Conservation (phyloP, 1,140 invertebrate species). For the Trichoplusia ni region DNA sequence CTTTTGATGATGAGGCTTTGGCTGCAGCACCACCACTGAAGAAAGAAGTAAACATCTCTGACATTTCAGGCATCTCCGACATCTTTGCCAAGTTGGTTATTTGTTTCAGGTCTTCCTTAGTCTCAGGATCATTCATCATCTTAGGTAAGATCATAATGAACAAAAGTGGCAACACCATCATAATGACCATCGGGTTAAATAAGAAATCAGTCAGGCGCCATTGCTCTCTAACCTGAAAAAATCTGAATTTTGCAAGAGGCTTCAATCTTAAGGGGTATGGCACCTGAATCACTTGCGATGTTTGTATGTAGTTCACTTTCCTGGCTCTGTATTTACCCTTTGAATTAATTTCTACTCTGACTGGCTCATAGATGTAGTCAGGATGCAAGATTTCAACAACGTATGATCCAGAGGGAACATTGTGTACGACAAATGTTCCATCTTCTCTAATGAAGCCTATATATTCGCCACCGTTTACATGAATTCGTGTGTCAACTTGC, state of each 20-base stretch:
- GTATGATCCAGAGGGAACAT: constrained; percentile 96
- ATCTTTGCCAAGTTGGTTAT: constrained; percentile 89
- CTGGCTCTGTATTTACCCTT: constrained; percentile 98
- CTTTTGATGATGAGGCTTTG: constrained; percentile 83
- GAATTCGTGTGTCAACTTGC: constrained; percentile 89
- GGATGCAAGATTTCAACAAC: constrained; percentile 96
- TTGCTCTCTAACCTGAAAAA: constrained; percentile 97
- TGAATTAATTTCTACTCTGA: constrained; percentile 96
- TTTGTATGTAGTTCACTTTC: constrained; percentile 97
- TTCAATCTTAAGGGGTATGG: constrained; percentile 96
- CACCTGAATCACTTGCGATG: constrained; percentile 92
- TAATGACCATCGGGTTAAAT: constrained; percentile 98
- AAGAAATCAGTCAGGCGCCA: constrained; percentile 96
- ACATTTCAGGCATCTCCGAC: constrained; percentile 94
- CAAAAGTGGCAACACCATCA: constrained; percentile 97
- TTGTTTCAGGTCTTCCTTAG: constrained; percentile 96
- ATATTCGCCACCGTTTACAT: constrained; percentile 94
- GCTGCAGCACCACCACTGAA: constrained; percentile 84
- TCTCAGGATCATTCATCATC: constrained; percentile 98
- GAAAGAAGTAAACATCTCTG: constrained; percentile 92
- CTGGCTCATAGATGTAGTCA: constrained; percentile 94
- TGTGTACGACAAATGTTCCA: constrained; percentile 95
- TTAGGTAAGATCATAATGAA: constrained; percentile 97
- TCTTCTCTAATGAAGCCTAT: constrained; percentile 95
- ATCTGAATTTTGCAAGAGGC: constrained; percentile 90